Base-by-base conservation (phyloP, 2,888 invertebrate genomes). In the Coenonympha glycerion region DNA sequence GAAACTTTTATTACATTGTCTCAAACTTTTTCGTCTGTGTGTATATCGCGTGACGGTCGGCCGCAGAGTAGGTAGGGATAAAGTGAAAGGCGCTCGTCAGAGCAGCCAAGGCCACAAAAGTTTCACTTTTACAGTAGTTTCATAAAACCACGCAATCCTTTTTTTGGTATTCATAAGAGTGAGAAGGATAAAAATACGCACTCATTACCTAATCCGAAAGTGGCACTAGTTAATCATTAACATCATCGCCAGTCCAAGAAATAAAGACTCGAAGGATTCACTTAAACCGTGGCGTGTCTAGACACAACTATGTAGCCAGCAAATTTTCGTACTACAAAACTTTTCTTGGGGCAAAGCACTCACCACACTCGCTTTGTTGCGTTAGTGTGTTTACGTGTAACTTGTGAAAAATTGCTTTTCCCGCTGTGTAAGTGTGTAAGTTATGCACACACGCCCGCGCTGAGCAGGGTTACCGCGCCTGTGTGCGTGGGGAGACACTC, bases 281-380 rank as follows among this genome's bases (percentile, higher is more conserved):
- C 71, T 79, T 78, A 79, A 76, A 81, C 78, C 80, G 74, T 83
- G 74, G 73, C 79, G 73, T 82, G 87, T 85, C 87, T 86, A 86
- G 86, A 86, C 86, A 79, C 79, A 73, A 79, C 82, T 81, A n/a
- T n/a, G n/a, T n/a, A 82, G 78, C 68, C 80, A 81, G 84, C 82
- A 84, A 86, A 85, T 82, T 84, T 72, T 76, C n/a, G 75, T 84
- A 79, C 79, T 79, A 84, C 80, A 71, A 85, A 86, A 86, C 77
- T 87, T 85, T 83, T 79, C 79, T 76, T 78, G 75, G 79, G 76
- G 83, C 74, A 79, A 81, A 71, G 74, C 71, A 78, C 81, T 76
- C 73, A 78, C 79, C 76, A 83, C 84, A 80, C 73, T 69, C 71
- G 71, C 71, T 72, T 63, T 62, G 45, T 24, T 57, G 37, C 52